Conservation (phyloP, 2,888 invertebrate species). For the Xiphydria camelus region DNA sequence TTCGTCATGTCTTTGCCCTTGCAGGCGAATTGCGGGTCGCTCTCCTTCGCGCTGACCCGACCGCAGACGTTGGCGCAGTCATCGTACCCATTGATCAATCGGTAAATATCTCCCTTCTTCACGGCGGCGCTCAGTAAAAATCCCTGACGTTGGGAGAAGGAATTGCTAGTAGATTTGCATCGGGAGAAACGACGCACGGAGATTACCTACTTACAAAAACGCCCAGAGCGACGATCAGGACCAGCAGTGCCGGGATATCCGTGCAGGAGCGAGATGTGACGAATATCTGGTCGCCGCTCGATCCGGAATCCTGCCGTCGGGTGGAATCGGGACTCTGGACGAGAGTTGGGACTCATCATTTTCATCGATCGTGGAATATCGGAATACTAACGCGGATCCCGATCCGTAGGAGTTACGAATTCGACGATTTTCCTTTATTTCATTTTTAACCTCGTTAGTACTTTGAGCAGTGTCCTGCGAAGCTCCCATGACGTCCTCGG, state of each 20-base stretch:
- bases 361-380: too few species aligned
- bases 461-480: too few species aligned
- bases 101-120: slow-evolving; percentile 62
- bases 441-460: too few species aligned
- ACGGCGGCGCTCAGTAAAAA: slow-evolving; percentile 53
- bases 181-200: background rate
- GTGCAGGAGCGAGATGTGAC: slow-evolving; percentile 45
- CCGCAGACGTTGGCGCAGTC: slow-evolving; percentile 70
- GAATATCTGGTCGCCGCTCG: slow-evolving; percentile 39
- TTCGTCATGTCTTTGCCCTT: slow-evolving; percentile 57
- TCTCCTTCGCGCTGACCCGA: slow-evolving; percentile 50
- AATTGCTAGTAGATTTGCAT: slow-evolving; percentile 6
- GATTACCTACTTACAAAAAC: slow-evolving; percentile 43
- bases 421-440: too few species aligned
- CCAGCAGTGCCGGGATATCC: slow-evolving; percentile 37
- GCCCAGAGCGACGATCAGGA: slow-evolving; percentile 34
- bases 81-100: slow-evolving; percentile 67
- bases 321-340: slow-evolving; percentile 32
- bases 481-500: too few species aligned
- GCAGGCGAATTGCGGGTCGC: slow-evolving; percentile 51
- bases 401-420: too few species aligned
- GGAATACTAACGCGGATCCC: too few species aligned
- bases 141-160: slow-evolving; percentile 47
- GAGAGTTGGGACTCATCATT: too few species aligned
- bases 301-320: too few species aligned